Conservation (phyloP, 1,140 invertebrate genomes). For the Scaptodrosophila lebanonensis region DNA sequence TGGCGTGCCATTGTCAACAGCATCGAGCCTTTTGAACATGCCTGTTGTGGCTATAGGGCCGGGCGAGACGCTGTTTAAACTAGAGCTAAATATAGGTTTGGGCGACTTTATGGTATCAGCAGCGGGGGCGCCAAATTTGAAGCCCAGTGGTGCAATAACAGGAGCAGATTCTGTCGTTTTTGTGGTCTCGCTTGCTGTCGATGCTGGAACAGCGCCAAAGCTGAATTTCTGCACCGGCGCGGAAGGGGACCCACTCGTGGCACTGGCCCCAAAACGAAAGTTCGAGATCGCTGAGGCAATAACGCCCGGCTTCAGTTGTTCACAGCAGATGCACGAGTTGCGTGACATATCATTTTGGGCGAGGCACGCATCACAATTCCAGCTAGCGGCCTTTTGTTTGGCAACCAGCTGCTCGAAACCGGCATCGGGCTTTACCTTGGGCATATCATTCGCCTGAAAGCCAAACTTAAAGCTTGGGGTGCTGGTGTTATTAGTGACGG, state of each 20-base stretch:
- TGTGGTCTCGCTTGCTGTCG: too few species aligned
- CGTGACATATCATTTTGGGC: slow-evolving; percentile 80
- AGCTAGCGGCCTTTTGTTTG: slow-evolving; percentile 78
- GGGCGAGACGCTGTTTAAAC: too few species aligned
- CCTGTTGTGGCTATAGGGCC: too few species aligned
- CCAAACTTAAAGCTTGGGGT: slow-evolving; percentile 9
- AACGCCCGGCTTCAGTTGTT: slow-evolving; percentile 80
- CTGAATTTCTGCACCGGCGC: slow-evolving; percentile 78
- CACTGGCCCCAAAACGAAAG: too few species aligned
- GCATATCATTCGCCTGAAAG: neutral
- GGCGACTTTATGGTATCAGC: too few species aligned
- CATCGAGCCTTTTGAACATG: too few species aligned
- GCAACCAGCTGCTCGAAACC: slow-evolving; percentile 65
- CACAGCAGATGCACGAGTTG: slow-evolving; percentile 84
- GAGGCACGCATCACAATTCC: slow-evolving; percentile 84
- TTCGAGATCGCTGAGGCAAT: slow-evolving; percentile 9
- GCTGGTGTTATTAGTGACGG: neutral
- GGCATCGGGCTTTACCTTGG: slow-evolving; percentile 47
- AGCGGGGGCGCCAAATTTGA: too few species aligned
- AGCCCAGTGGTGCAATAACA: too few species aligned
- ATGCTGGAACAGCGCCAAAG: too few species aligned
- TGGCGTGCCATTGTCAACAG: slow-evolving; percentile 24
- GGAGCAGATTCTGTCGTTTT: too few species aligned
- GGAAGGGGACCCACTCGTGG: slow-evolving; percentile 42
- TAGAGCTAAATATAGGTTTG: too few species aligned